A percentile compares a stretch with the other conserved stretches of the same genome.
phyloP scores from a whole-genome alignment of 2,888 invertebrate genomes.

The Plebejus anna region DNA sequence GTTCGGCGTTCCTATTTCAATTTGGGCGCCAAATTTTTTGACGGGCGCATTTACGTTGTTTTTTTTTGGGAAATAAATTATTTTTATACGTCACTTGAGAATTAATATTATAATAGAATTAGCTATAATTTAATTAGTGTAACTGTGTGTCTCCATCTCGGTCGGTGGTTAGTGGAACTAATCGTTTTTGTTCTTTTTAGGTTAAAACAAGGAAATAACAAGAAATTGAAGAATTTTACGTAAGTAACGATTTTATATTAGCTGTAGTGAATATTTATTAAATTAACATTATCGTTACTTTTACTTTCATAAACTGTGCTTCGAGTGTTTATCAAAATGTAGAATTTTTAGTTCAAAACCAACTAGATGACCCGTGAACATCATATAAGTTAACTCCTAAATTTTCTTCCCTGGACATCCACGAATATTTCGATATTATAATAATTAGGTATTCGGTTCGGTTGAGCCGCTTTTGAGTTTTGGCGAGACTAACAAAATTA shows the following conservation, averaged over 20 bases:
- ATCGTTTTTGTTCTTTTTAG: slow-evolving; percentile 22
- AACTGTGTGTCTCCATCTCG: slow-evolving; percentile 31
- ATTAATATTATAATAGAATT: slow-evolving; percentile 71
- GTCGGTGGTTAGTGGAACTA: background rate
- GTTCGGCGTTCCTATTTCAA: slow-evolving; percentile 29
- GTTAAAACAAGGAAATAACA: background rate
- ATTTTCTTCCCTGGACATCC: too few species aligned
- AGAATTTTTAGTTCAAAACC: too few species aligned
- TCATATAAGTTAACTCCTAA: too few species aligned
- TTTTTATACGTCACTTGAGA: slow-evolving; percentile 42
- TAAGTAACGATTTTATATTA: background rate
- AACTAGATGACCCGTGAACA: too few species aligned
- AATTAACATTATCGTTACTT: background rate
- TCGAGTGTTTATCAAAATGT: too few species aligned
- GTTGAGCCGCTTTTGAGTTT: too few species aligned
- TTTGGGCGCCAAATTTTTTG: slow-evolving; percentile 21
- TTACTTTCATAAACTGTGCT: background rate
- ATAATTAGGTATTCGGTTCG: too few species aligned
- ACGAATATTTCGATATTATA: too few species aligned
- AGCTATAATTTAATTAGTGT: slow-evolving; percentile 70
- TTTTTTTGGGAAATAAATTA: slow-evolving; percentile 21
- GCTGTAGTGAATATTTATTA: background rate
- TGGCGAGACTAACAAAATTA: too few species aligned
- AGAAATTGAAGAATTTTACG: background rate
- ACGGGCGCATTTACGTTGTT: background rate